These are phyloP conservation scores for Subacronicta megacephala DNA, from an alignment of 2,888 invertebrate genomes.

Conservation along the genomic window DNA sequence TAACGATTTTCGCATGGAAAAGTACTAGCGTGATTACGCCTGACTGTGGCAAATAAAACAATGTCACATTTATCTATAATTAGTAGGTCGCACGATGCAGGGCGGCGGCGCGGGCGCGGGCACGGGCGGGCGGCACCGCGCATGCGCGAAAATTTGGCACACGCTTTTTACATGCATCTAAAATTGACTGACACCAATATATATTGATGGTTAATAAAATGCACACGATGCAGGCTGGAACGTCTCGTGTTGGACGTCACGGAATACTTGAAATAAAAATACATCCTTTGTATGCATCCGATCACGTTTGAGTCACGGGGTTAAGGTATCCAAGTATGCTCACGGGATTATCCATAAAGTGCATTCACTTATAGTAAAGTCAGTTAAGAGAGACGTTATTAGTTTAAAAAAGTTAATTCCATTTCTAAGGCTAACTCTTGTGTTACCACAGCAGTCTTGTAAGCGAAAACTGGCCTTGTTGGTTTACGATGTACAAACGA, in stretches of 20 bases:
- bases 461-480: too few species aligned
- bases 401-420: neutral
- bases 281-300: constrained; percentile 25
- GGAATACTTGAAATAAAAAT: constrained; percentile 28
- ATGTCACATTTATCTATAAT: constrained; percentile 83
- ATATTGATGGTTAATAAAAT: constrained; percentile 61
- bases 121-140: constrained; percentile 57
- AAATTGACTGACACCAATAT: constrained; percentile 73
- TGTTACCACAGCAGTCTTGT: too few species aligned
- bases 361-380: constrained; percentile 12
- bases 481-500: too few species aligned
- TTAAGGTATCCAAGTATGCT: constrained; percentile 9
- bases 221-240: constrained; percentile 43
- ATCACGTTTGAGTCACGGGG: constrained; percentile 11
- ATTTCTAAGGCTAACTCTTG: neutral
- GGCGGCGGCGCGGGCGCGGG: constrained; percentile 63
- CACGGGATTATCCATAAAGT: constrained; percentile 17
- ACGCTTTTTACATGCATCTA: constrained; percentile 70
- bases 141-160: constrained; percentile 78
- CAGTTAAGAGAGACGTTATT: too few species aligned
- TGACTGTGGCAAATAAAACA: constrained; percentile 76
- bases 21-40: constrained; percentile 76
- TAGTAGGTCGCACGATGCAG: constrained; percentile 73
- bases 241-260: constrained; percentile 45
- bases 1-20: constrained; percentile 86